Evolutionary conservation across 2,797 vertebrate genomes (phyloP).

Genomic region (Macropodus opercularis): DNA sequence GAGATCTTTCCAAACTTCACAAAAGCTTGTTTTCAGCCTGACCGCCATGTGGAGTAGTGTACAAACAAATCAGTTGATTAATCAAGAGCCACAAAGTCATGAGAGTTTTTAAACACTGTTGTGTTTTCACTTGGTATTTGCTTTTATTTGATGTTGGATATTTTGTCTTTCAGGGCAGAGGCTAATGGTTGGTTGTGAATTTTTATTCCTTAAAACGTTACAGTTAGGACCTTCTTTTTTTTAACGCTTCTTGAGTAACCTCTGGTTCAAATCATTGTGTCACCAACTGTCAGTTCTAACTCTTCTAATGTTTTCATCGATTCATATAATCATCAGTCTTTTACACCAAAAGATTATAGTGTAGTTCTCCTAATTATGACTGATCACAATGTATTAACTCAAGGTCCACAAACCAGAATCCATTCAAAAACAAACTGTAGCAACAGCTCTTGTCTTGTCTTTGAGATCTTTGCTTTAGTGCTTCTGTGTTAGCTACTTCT

Average conservation of each 20-base stretch:
- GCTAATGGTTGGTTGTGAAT: not conserved
- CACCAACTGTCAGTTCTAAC: slow-evolving; percentile 32
- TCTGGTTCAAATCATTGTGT: slow-evolving; percentile 26
- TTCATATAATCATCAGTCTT: slow-evolving; percentile 17
- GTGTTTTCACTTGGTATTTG: slow-evolving; percentile 6
- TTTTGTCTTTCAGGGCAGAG: not conserved
- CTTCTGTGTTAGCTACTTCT: too few relatives aligned
- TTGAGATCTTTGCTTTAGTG: slow-evolving; percentile 47
- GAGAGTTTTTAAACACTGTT: not conserved
- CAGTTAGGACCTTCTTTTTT: slow-evolving; percentile 10
- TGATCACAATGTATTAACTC: slow-evolving; percentile 49
- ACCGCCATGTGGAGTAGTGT: slow-evolving; percentile 40
- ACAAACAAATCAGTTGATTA: slow-evolving; percentile 40
- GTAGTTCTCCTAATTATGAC: slow-evolving; percentile 15
- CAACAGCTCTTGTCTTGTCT: slow-evolving; percentile 58
- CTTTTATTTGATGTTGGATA: slow-evolving; percentile 1
- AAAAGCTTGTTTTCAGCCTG: slow-evolving; percentile 59
- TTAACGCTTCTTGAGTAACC: slow-evolving; percentile 11
- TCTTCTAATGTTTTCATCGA: slow-evolving; percentile 12
- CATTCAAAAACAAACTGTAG: slow-evolving; percentile 40
- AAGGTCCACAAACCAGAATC: slow-evolving; percentile 22
- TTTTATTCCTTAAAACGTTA: not conserved
- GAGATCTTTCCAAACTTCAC: slow-evolving; percentile 68
- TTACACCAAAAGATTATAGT: slow-evolving; percentile 13
- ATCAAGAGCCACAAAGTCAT: slow-evolving; percentile 14